Percentiles rank a stretch among this genome's conserved stretches.
Evolutionary conservation across 2,888 invertebrate species (phyloP).

Genomic region (Aleiodes leptofemur): DNA sequence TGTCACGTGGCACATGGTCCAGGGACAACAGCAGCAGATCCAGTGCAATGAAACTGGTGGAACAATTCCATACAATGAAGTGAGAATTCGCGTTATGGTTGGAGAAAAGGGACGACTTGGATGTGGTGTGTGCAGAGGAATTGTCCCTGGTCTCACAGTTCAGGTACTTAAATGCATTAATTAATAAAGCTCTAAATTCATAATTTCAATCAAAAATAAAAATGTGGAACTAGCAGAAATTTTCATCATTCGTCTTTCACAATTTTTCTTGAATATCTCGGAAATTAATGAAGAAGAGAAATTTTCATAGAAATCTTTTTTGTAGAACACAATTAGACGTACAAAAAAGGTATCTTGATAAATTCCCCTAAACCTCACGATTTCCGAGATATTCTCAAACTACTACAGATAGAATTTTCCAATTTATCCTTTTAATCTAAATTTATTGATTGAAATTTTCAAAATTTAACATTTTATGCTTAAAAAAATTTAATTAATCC

Average conservation of each 20-base stretch:
- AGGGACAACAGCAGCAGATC: slow-evolving; percentile 75
- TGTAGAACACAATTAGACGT: too few species aligned
- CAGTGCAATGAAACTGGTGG: slow-evolving; percentile 76
- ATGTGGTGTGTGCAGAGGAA: slow-evolving; percentile 80
- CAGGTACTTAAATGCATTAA: slow-evolving; percentile 60
- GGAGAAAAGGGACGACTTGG: slow-evolving; percentile 90
- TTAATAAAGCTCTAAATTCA: not conserved
- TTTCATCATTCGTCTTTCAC: too few species aligned
- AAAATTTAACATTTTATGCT: too few species aligned
- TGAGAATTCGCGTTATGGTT: slow-evolving; percentile 86
- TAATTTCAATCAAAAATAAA: not conserved
- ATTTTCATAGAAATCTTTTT: too few species aligned
- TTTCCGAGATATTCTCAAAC: too few species aligned
- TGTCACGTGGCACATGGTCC: slow-evolving; percentile 90
- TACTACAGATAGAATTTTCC: too few species aligned
- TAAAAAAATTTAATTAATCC: not conserved
- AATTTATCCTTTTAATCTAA: not conserved
- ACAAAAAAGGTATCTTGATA: too few species aligned
- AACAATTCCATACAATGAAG: slow-evolving; percentile 79
- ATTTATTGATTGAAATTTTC: too few species aligned
- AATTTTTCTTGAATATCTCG: too few species aligned
- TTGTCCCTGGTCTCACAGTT: slow-evolving; percentile 72
- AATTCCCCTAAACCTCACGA: too few species aligned
- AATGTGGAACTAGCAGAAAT: not conserved
- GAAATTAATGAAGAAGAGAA: too few species aligned